Conservation (phyloP, 2,113 vertebrate species). For the Chaetodon trifascialis region DNA sequence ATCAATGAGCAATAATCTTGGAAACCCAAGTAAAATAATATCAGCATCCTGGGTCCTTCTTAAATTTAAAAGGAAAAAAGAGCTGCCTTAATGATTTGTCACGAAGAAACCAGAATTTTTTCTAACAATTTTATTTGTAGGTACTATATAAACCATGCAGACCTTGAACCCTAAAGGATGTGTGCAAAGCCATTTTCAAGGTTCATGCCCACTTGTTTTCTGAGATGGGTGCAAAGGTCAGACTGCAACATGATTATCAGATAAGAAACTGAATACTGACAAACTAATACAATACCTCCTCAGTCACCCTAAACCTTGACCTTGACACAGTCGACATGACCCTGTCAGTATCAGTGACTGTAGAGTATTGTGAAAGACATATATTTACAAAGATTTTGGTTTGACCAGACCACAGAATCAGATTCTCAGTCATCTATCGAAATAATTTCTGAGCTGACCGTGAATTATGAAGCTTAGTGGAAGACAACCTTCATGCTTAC, state of each 20-base stretch:
- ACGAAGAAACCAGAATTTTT: background rate
- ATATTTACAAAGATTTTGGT: background rate
- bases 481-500: too few species aligned
- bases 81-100: background rate
- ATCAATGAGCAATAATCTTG: background rate
- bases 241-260: slow-evolving; percentile 3
- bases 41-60: too few species aligned
- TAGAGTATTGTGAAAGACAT: background rate
- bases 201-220: background rate
- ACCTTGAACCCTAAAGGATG: background rate
- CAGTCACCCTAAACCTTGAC: slow-evolving; percentile 35
- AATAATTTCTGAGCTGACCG: background rate
- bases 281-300: slow-evolving; percentile 4
- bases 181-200: slow-evolving; percentile 7
- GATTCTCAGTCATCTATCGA: background rate
- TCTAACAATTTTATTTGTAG: background rate
- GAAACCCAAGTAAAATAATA: background rate
- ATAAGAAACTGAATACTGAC: slow-evolving; percentile 40
- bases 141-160: background rate
- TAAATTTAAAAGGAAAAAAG: background rate
- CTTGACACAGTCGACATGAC: slow-evolving; percentile 13
- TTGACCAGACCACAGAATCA: background rate
- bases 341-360: too few species aligned
- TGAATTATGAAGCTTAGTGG: too few species aligned
- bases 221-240: slow-evolving; percentile 21